Base-by-base conservation (phyloP, 2,888 invertebrate species). In the Apotomis turbidana region DNA sequence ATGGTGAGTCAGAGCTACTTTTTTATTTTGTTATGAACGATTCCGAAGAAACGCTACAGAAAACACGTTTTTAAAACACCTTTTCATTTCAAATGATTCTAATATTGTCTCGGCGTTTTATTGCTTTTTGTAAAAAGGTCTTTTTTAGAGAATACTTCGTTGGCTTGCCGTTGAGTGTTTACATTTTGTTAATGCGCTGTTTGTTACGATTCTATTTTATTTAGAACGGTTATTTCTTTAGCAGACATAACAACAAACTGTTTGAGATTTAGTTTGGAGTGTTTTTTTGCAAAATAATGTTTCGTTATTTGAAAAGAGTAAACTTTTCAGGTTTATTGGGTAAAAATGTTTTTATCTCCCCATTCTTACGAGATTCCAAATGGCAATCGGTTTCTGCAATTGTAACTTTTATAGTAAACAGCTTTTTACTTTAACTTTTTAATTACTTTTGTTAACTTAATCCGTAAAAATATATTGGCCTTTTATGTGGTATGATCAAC, bases 71-170 rank as follows among this genome's bases (percentile, higher is more conserved):
- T 12, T 52, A 60, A 51, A 70, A 64, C 58, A 70, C 57, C 63
- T 64, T 63, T 63, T 58, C 49, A 57, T 68, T 68, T 52, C 58
- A 52, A 64, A 64, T 59, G 52, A 70, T 63, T 64, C 52, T 64
- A 64, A 64, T 64, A 70, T 70, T 64, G 63, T 70, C 70, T 59
- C 13, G 49, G 58, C 15, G 41, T 70, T 70, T 58, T 59, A 70
- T 49, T 70, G 46, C 62, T 51, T 62, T 62, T 57, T 62, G 57
- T 49, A 49, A 57, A 62, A 44, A 49, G 61, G 62, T 41, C 10
- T 57, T 57, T 62, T 62, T 51, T 51, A 13, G 36, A 57, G 57
- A 57, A n/a, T n/a, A 36, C 63, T 63, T 38, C 52, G 9, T n/a
- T 13, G 59, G 41, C 59, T 52, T 62, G 13, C 4, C n/a, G 13